These are phyloP conservation scores for Mythimna pallens DNA, from an alignment of 2,888 invertebrate species.

Conservation along the genomic window DNA sequence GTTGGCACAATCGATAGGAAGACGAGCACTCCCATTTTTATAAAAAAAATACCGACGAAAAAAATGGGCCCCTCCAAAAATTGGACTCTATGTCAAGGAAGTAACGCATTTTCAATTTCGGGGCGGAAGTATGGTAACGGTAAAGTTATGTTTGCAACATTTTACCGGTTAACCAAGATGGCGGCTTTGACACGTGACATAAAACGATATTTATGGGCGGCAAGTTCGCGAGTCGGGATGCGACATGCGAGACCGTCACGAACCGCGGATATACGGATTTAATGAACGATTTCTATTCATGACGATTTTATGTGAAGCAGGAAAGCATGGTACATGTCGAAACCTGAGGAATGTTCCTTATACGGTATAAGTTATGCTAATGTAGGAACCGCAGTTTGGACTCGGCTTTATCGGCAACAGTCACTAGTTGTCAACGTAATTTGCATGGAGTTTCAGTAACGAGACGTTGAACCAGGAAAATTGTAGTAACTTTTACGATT, in stretches of 20 bases:
- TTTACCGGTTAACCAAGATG: constrained; percentile 83
- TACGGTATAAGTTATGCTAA: constrained; percentile 49
- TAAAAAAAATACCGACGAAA: constrained; percentile 69
- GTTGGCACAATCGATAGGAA: constrained; percentile 89
- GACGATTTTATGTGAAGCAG: constrained; percentile 79
- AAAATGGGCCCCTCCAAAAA: constrained; percentile 66
- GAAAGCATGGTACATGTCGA: constrained; percentile 67
- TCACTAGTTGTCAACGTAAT: constrained; percentile 47
- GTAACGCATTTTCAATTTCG: constrained; percentile 71
- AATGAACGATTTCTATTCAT: constrained; percentile 88
- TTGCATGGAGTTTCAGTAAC: constrained; percentile 53
- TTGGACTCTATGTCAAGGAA: constrained; percentile 77
- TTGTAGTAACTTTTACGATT: constrained; percentile 45
- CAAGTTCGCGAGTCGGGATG: constrained; percentile 87
- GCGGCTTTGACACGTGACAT: constrained; percentile 88
- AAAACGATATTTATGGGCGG: constrained; percentile 87
- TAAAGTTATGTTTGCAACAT: constrained; percentile 73
- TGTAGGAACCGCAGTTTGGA: constrained; percentile 37
- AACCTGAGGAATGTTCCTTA: constrained; percentile 59
- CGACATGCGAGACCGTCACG: constrained; percentile 88
- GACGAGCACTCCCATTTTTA: constrained; percentile 83
- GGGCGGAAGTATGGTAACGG: constrained; percentile 65
- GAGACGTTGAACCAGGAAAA: constrained; percentile 43
- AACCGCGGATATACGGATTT: constrained; percentile 83
- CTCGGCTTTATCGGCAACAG: constrained; percentile 33